Base-by-base conservation (phyloP, 2,113 vertebrate species). In the Pollimyrus isidori region DNA sequence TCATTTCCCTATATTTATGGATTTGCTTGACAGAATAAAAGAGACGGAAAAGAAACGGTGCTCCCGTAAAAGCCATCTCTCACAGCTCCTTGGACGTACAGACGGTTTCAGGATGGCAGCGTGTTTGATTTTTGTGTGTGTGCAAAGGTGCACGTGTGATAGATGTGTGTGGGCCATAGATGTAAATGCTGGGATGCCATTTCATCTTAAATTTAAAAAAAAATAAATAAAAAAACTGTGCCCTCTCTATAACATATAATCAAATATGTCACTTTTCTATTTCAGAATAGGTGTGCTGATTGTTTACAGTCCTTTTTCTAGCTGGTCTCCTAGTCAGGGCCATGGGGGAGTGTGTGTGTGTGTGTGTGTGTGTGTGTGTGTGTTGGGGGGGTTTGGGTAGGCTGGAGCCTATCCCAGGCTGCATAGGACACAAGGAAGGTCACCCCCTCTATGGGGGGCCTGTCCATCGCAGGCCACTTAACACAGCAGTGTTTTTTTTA, bases 1-100 rank as follows among this genome's bases (percentile, higher is more conserved):
- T 91, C 89, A 90, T 89, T 89, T 90, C 26, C 86, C 80, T 30
- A 62, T 90, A 69, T 87, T 93, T 93, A 93, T 93, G 39, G 50
- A 88, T 89, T 69, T 89, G 73, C 88, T 83, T 45, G 23, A 50
- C 26, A 82, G 26, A 48, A 76, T n/a, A 23, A 62, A 82, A 45
- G 50, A 82, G 65, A 26, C 17, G 10, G 58, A 9, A n/a, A n/a
- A n/a, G 58, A 62, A n/a, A 26, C 23, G 1, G 48, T 19, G 23
- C 5, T n/a, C 49, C 87, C 89, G 90, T 92, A 91, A 91, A 90
- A 35, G 48, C 86, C 3, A 45, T 69, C 84, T 30, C 58, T 90
- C 19, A 7, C 7, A 50, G 26, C 87, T 80, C 65, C 69, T 76
- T 39, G 13, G 56, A 45, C 19, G 48, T 49, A 10, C 89, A 69